A percentile compares a stretch with the other conserved stretches of the same genome.
Evolutionary conservation across 2,113 vertebrate genomes (phyloP).

Genomic region (Stegastes partitus): DNA sequence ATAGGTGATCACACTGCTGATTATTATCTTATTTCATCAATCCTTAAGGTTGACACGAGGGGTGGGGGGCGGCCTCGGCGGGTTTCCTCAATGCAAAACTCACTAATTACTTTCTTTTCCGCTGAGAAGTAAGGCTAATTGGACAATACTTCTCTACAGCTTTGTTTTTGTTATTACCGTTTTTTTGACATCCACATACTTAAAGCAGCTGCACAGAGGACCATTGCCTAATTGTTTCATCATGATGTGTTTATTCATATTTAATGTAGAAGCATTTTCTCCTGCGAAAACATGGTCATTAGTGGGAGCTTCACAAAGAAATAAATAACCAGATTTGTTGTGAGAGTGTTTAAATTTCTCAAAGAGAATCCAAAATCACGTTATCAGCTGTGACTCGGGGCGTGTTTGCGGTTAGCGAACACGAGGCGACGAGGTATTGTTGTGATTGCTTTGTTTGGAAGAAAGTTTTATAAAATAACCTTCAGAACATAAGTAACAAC

Average conservation of each 20-base stretch:
- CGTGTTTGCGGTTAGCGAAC: constrained; percentile 60
- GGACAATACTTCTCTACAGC: constrained; percentile 45
- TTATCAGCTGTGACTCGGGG: constrained; percentile 74
- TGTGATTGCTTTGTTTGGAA: constrained; percentile 73
- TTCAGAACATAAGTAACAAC: constrained; percentile 70
- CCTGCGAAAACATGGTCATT: constrained; percentile 76
- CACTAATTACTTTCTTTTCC: constrained; percentile 53
- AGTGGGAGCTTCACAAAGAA: constrained; percentile 68
- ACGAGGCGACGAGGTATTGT: constrained; percentile 60
- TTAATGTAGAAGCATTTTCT: constrained; percentile 79
- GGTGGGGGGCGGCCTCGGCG: not conserved
- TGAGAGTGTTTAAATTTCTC: constrained; percentile 76
- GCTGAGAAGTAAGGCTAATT: constrained; percentile 48
- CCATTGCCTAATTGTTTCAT: constrained; percentile 83
- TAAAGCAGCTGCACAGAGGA: constrained; percentile 65
- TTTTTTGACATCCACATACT: constrained; percentile 58
- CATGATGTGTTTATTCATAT: constrained; percentile 82
- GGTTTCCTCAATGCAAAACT: constrained; percentile 36
- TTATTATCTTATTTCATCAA: constrained; percentile 59
- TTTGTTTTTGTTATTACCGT: constrained; percentile 69
- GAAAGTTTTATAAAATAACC: constrained; percentile 79
- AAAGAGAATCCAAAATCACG: constrained; percentile 82
- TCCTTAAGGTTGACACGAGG: constrained; percentile 10
- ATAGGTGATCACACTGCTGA: constrained; percentile 27
- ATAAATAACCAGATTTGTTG: constrained; percentile 77